Percentiles rank a stretch among this genome's conserved stretches.
Conservation (phyloP, 2,797 vertebrate genomes). For the Alca torda region DNA sequence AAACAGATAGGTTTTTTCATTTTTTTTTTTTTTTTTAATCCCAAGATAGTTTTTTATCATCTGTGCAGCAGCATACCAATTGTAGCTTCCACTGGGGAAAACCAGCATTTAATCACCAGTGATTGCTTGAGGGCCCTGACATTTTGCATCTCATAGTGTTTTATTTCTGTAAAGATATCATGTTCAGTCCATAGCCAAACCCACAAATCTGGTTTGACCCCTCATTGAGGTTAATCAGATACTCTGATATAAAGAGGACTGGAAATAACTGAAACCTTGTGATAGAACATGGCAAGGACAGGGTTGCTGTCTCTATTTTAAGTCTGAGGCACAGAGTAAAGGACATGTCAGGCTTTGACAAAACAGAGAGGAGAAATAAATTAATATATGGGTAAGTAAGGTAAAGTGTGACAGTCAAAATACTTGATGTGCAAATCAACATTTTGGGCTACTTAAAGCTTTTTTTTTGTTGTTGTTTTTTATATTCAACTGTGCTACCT, state of each 20-base stretch:
- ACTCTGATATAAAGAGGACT: background rate
- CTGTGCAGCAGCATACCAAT: background rate
- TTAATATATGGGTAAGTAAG: background rate
- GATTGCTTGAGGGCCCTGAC: background rate
- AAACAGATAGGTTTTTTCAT: background rate
- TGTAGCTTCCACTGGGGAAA: background rate
- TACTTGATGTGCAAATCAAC: background rate
- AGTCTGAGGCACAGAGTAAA: background rate
- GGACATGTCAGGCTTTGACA: background rate
- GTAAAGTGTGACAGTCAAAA: background rate
- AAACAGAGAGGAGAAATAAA: background rate
- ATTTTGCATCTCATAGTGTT: background rate
- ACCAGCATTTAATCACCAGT: background rate
- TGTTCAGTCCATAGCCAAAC: background rate
- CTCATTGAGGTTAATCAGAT: background rate
- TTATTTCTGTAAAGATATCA: background rate
- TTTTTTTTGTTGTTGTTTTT: too few species aligned
- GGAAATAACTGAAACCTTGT: background rate
- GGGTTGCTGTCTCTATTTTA: background rate
- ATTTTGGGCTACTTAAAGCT: background rate
- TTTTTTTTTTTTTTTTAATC: background rate
- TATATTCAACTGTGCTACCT: background rate
- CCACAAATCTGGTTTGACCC: background rate
- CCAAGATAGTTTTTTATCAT: background rate
- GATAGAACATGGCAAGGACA: background rate